A percentile compares a stretch with the other conserved stretches of the same genome.
Conservation (phyloP, 2,113 vertebrate genomes). For the Erpornis zantholeuca region DNA sequence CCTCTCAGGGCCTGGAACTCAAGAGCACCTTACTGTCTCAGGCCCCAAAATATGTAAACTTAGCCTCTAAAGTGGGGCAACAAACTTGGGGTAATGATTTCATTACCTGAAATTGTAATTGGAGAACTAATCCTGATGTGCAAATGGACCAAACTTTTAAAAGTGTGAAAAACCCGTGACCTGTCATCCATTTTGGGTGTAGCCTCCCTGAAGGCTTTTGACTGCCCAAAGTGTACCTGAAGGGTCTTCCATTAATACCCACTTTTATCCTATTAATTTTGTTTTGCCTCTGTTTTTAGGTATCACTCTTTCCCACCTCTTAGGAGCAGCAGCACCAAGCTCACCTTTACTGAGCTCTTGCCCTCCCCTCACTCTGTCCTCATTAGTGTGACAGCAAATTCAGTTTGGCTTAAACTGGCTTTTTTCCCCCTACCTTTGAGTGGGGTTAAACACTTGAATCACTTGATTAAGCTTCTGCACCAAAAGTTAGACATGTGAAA, state of each 20-base stretch:
- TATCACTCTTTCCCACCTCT: not conserved
- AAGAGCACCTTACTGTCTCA: not conserved
- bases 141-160: not conserved
- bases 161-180: not conserved
- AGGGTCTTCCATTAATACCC: not conserved
- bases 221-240: not conserved
- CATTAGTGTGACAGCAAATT: not conserved
- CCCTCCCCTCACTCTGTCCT: not conserved
- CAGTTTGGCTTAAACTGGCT: not conserved
- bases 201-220: not conserved
- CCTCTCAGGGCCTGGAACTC: not conserved
- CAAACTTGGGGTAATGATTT: not conserved
- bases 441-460: not conserved
- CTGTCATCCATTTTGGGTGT: not conserved
- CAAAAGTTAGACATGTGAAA: not conserved
- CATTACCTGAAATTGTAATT: not conserved
- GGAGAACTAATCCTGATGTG: not conserved
- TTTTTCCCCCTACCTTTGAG: not conserved
- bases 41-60: not conserved
- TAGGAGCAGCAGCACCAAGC: not conserved
- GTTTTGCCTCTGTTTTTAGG: not conserved
- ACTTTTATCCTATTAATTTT: not conserved
- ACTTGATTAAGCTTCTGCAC: not conserved
- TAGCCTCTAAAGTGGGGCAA: not conserved
- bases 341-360: not conserved